Evolutionary conservation across 2,888 invertebrate species (phyloP).

Genomic region (Platycheirus albimanus): DNA sequence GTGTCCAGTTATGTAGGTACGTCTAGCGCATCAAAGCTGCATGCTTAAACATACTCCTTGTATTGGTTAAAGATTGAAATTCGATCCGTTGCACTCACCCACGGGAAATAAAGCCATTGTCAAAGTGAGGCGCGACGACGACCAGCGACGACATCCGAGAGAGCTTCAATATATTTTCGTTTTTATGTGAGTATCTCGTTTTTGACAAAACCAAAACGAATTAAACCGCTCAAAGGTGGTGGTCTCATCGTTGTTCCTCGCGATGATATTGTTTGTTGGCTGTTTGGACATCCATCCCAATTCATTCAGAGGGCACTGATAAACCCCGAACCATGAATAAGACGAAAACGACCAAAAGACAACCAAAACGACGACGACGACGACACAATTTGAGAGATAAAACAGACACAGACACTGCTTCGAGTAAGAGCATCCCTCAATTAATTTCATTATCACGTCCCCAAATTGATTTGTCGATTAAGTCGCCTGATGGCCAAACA

Average conservation of each 20-base stretch:
- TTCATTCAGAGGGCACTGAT: constrained; percentile 50
- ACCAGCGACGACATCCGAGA: no score
- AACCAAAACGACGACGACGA: constrained; percentile 14
- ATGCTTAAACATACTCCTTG: constrained; percentile 4
- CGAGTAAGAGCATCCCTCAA: constrained; percentile 75
- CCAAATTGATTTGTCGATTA: constrained; percentile 76
- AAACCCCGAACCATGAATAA: constrained; percentile 71
- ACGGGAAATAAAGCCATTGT: constrained; percentile 71
- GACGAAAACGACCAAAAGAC: constrained; percentile 19
- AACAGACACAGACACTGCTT: constrained; percentile 47
- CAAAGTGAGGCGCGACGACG: constrained; percentile 64
- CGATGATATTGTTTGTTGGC: constrained; percentile 49
- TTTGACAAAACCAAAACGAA: constrained; percentile 69
- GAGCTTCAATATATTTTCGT: constrained; percentile 64
- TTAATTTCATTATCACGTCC: constrained; percentile 77
- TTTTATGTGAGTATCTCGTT: constrained; percentile 59
- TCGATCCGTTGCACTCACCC: constrained; percentile 68
- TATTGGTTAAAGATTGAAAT: constrained; percentile 41
- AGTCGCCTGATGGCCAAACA: constrained; percentile 74
- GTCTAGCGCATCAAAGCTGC: constrained; percentile 13
- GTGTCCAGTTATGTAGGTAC: neutral
- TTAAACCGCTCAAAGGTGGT: constrained; percentile 69
- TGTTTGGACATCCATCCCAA: constrained; percentile 37
- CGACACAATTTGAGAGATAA: constrained; percentile 42
- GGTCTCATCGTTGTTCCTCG: constrained; percentile 40